A percentile compares a stretch with the other conserved stretches of the same genome.
Evolutionary conservation across 2,888 invertebrate species (phyloP).

Genomic region (Trichacis sp.): DNA sequence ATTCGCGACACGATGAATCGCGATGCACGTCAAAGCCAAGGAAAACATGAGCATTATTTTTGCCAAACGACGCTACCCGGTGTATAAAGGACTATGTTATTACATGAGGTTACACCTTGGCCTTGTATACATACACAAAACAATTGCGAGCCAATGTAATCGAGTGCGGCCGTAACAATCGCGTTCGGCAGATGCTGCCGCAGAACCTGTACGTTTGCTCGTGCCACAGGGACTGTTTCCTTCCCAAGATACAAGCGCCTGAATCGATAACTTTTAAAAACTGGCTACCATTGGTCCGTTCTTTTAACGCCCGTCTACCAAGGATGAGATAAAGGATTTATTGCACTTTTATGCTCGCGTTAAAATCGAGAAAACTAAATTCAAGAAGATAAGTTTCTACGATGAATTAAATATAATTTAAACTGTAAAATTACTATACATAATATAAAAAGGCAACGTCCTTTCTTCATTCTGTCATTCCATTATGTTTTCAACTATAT

Average conservation of each 20-base stretch:
- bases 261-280: conserved; percentile 35
- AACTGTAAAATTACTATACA: too few species aligned
- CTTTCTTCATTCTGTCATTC: too few species aligned
- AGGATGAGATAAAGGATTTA: too few species aligned
- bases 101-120: neutral
- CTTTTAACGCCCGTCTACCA: conserved; percentile 12
- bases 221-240: too few species aligned
- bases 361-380: too few species aligned
- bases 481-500: too few species aligned
- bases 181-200: neutral
- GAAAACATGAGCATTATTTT: neutral
- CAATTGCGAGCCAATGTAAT: neutral
- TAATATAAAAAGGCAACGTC: too few species aligned
- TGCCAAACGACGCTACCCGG: too few species aligned
- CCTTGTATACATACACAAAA: neutral
- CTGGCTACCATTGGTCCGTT: conserved; percentile 23
- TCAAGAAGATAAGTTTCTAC: too few species aligned
- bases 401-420: too few species aligned
- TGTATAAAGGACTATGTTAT: neutral
- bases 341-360: too few species aligned
- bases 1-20: neutral
- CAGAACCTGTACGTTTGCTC: neutral
- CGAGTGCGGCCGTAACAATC: neutral
- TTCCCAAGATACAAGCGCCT: neutral
- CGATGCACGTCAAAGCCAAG: neutral